Conservation (phyloP, 2,888 invertebrate genomes). For the Drosophila phalerata region DNA sequence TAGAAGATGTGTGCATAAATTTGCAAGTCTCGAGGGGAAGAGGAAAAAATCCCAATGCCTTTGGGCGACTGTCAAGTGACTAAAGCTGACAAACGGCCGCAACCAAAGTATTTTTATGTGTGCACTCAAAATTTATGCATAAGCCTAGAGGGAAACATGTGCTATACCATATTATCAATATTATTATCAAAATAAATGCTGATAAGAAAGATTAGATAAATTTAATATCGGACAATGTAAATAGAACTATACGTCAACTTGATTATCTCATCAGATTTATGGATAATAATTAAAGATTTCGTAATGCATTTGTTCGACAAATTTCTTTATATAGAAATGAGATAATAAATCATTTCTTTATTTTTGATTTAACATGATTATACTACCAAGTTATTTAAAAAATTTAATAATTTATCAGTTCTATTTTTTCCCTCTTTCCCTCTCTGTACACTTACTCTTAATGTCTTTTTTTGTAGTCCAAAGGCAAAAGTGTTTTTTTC, state of each 20-base stretch:
- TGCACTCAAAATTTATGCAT: conserved; percentile 42
- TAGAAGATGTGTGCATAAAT: conserved; percentile 56
- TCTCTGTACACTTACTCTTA: not conserved
- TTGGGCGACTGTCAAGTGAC: conserved; percentile 55
- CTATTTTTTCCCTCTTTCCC: not conserved
- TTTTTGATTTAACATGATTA: no score
- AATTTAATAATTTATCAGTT: no score
- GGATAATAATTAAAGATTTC: not conserved
- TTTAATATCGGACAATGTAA: not conserved
- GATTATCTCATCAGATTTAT: not conserved
- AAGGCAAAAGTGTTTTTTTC: conserved; percentile 6
- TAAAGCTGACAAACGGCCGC: conserved; percentile 53
- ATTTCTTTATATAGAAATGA: no score
- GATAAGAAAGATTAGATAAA: conserved; percentile 11
- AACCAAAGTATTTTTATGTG: conserved; percentile 27
- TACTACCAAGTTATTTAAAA: no score
- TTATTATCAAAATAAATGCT: conserved; percentile 30
- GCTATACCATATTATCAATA: conserved; percentile 10
- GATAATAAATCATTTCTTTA: no score
- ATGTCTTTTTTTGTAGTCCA: not conserved
- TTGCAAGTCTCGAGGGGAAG: conserved; percentile 42
- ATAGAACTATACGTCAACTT: not conserved
- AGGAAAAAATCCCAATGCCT: conserved; percentile 26
- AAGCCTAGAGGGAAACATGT: conserved; percentile 23
- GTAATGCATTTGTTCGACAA: not conserved